Evolutionary conservation across 1,140 invertebrate species (phyloP).

Genomic region (Cataglyphis hispanica): DNA sequence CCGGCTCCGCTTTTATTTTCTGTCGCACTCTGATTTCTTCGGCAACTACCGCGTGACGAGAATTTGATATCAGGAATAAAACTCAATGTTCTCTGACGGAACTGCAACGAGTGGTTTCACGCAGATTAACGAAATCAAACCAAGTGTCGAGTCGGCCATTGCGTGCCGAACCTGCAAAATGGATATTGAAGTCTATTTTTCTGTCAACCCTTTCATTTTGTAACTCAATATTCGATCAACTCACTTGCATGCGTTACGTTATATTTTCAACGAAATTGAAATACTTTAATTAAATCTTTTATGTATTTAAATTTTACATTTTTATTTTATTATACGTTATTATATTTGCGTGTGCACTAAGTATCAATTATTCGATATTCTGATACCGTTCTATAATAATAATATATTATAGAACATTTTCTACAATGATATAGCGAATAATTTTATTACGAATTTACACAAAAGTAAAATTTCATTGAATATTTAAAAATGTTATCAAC

Average conservation of each 20-base stretch:
- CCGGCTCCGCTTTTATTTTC: slow-evolving; percentile 59
- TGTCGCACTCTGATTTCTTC: slow-evolving; percentile 73
- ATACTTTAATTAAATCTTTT: slow-evolving; percentile 17
- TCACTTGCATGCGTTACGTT: neutral
- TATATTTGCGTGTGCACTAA: neutral
- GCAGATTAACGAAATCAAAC: slow-evolving; percentile 61
- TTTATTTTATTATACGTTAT: neutral
- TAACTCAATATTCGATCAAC: slow-evolving; percentile 44
- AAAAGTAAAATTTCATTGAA: neutral
- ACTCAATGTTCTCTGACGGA: slow-evolving; percentile 57
- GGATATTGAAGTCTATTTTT: slow-evolving; percentile 53
- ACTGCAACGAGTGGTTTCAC: slow-evolving; percentile 46
- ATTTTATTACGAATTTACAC: neutral
- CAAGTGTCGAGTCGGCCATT: slow-evolving; percentile 26
- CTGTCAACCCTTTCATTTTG: slow-evolving; percentile 17
- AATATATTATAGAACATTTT: no score
- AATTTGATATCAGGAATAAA: slow-evolving; percentile 61
- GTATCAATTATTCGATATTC: slow-evolving; percentile 9
- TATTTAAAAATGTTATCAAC: neutral
- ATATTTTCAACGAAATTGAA: neutral
- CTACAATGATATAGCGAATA: neutral
- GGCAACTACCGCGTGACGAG: slow-evolving; percentile 68
- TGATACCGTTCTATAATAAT: neutral
- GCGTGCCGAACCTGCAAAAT: slow-evolving; percentile 54
- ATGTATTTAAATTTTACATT: neutral